Conservation (phyloP, 2,113 vertebrate species). For the Charadrius vociferus region DNA sequence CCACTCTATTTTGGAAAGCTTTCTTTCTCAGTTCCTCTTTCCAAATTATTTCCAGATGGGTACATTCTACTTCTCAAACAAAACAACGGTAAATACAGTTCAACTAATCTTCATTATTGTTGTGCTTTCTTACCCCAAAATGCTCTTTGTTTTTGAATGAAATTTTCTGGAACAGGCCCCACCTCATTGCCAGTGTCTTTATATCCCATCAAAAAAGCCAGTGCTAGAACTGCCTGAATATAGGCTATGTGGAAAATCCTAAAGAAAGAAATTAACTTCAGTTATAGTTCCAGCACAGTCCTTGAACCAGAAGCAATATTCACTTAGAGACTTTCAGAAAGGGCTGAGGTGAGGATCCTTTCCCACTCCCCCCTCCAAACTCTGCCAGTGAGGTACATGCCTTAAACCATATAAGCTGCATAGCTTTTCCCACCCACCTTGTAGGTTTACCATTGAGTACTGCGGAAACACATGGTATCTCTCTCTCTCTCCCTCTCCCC, state of each 20-base stretch:
- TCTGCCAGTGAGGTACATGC: not conserved
- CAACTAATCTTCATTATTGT: not conserved
- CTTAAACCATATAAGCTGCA: not conserved
- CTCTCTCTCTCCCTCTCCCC: not conserved
- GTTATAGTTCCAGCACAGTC: not conserved
- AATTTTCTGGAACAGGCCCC: not conserved
- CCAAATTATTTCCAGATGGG: constrained; percentile 34
- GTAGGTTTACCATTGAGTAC: not conserved
- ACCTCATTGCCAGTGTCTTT: not conserved
- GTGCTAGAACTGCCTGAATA: not conserved
- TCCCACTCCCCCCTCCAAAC: not conserved
- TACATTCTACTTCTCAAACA: not conserved
- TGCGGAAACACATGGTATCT: not conserved
- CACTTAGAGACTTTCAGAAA: not conserved
- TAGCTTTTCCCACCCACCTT: not conserved
- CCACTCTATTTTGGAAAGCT: not conserved
- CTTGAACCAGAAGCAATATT: not conserved
- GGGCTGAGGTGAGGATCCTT: not conserved
- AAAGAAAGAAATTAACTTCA: not conserved
- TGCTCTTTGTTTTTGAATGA: not conserved
- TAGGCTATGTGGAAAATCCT: not conserved
- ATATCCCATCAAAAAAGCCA: not conserved
- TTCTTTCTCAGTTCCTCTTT: not conserved
- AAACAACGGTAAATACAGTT: not conserved
- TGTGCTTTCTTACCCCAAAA: not conserved